Percentiles rank a stretch among this genome's conserved stretches.
Conservation (phyloP, 2,113 vertebrate genomes). For the Pithys albifrons region DNA sequence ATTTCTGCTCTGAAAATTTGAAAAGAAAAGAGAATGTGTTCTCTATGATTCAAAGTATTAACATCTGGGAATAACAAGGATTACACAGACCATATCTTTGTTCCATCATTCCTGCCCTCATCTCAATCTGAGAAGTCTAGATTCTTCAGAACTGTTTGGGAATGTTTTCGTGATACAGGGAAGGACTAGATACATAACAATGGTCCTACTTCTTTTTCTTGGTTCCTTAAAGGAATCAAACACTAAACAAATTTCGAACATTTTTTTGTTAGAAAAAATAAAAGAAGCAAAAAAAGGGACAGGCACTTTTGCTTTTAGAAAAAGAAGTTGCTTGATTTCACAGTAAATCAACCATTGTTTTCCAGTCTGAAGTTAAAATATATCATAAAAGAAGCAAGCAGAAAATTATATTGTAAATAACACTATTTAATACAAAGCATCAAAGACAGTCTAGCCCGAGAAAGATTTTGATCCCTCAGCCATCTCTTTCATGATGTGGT, state of each 20-base stretch:
- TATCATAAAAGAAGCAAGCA: background rate
- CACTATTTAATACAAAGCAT: background rate
- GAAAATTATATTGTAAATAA: background rate
- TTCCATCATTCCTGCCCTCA: background rate
- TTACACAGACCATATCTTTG: background rate
- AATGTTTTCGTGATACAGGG: background rate
- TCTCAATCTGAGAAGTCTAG: background rate
- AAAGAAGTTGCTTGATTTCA: background rate
- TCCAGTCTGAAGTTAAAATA: background rate
- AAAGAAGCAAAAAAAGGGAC: background rate
- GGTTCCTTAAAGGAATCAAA: constrained; percentile 1
- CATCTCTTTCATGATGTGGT: background rate
- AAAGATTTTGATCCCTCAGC: background rate
- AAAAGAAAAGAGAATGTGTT: background rate
- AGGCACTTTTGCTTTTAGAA: background rate
- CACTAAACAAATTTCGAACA: background rate
- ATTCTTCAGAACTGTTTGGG: background rate
- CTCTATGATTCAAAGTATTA: background rate
- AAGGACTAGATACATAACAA: background rate
- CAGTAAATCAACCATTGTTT: background rate
- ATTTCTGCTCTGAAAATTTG: background rate
- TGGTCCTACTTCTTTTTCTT: constrained; percentile 2
- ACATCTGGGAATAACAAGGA: background rate
- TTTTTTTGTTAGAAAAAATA: background rate
- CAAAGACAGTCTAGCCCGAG: background rate